A percentile compares a stretch with the other conserved stretches of the same genome.
Conservation (phyloP, 2,797 vertebrate genomes). For the Benthosema pterotum region DNA sequence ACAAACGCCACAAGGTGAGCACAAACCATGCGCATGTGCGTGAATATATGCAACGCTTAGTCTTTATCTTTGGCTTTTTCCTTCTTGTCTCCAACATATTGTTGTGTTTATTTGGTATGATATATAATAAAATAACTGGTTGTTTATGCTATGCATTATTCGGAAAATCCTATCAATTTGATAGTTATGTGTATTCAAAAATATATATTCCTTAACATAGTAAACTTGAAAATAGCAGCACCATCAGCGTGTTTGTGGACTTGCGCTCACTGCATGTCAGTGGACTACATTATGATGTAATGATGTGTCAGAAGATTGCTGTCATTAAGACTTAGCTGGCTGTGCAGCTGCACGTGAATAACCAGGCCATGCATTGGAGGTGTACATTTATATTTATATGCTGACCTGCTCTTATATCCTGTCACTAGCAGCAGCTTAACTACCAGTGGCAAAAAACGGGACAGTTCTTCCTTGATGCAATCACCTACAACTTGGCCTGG, state of each 20-base stretch:
- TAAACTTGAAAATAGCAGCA: background rate
- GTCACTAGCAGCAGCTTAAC: conserved; percentile 88
- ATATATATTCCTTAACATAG: too few relatives aligned
- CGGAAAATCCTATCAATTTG: too few relatives aligned
- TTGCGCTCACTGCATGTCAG: background rate
- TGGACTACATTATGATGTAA: background rate
- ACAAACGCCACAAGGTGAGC: conserved; percentile 79
- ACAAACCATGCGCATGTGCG: background rate
- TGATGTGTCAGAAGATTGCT: too few relatives aligned
- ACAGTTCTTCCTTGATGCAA: conserved; percentile 95
- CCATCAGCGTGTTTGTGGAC: background rate
- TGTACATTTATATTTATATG: background rate
- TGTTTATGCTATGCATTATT: background rate
- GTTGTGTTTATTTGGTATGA: too few relatives aligned
- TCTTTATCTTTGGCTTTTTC: background rate
- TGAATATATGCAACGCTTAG: background rate
- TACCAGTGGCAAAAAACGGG: conserved; percentile 99
- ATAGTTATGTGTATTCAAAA: too few relatives aligned
- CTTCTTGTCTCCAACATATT: background rate
- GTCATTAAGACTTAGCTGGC: conserved; percentile 12
- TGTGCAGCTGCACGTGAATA: conserved; percentile 43
- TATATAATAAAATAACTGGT: background rate
- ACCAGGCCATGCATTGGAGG: conserved; percentile 13
- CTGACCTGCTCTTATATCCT: conserved; percentile 47
- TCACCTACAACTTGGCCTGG: conserved; percentile 98